These are phyloP conservation scores for Pelobates fuscus DNA, from an alignment of 2,113 vertebrate species.

Conservation along the genomic window DNA sequence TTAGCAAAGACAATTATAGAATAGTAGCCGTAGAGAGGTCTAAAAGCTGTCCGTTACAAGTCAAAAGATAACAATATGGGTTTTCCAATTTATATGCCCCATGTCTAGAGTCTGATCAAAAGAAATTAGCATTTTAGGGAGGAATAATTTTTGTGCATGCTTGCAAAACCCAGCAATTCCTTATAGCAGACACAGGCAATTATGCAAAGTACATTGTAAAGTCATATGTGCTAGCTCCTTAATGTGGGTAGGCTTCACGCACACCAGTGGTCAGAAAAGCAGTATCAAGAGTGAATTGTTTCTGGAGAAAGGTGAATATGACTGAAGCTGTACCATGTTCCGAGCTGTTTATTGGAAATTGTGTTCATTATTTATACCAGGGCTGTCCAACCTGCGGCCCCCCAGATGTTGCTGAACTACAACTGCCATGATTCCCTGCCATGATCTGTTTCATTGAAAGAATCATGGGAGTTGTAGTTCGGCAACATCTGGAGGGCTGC, in stretches of 20 bases:
- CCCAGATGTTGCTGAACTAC: too few relatives aligned
- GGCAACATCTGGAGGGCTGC: too few relatives aligned
- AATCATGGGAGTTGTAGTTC: too few relatives aligned
- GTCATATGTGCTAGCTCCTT: constrained; percentile 25
- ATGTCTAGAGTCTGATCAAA: constrained; percentile 37
- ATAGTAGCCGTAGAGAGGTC: constrained; percentile 24
- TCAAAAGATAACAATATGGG: constrained; percentile 27
- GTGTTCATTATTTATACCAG: constrained; percentile 7
- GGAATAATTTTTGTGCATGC: constrained; percentile 48
- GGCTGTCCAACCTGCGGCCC: too few relatives aligned
- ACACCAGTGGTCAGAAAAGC: constrained; percentile 30
- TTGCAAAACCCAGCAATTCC: constrained; percentile 40
- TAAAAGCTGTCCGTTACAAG: constrained; percentile 33
- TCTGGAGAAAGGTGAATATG: constrained; percentile 6
- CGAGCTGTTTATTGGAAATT: constrained; percentile 17
- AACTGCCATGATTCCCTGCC: too few relatives aligned
- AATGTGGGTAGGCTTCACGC: constrained; percentile 10
- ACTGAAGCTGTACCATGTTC: neutral
- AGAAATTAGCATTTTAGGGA: constrained; percentile 52
- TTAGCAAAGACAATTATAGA: constrained; percentile 44
- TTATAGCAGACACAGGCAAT: constrained; percentile 45
- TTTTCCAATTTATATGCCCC: constrained; percentile 29
- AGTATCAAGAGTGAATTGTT: constrained; percentile 43
- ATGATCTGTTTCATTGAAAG: too few relatives aligned
- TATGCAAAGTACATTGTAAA: constrained; percentile 43